Conservation (phyloP, 2,888 invertebrate genomes). For the Cheilosia variabilis region DNA sequence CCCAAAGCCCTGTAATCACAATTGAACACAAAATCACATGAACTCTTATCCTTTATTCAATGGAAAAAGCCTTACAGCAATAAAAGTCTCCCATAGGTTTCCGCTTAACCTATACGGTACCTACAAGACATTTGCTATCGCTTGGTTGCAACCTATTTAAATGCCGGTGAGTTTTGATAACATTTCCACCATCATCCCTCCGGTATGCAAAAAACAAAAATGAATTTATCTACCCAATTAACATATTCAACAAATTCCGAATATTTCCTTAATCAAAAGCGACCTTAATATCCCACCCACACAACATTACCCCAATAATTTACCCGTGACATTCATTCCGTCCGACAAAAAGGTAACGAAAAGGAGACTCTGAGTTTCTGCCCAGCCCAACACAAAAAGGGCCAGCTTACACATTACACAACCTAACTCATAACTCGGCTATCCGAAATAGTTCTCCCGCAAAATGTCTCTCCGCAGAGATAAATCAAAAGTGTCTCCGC, state of each 20-base stretch:
- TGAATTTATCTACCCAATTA: conserved; percentile 67
- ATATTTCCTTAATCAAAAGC: conserved; percentile 70
- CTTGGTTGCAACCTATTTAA: conserved; percentile 58
- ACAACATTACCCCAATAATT: conserved; percentile 70
- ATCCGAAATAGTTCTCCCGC: conserved; percentile 68
- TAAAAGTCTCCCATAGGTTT: neutral
- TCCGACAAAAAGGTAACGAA: conserved; percentile 50
- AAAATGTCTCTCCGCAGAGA: conserved; percentile 70
- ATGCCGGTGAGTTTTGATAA: conserved; percentile 55
- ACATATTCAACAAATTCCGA: conserved; percentile 69
- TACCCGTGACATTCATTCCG: conserved; percentile 62
- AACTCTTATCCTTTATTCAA: neutral
- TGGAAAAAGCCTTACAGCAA: neutral
- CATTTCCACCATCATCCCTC: conserved; percentile 14
- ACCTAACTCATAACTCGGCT: conserved; percentile 62
- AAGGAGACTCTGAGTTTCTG: conserved; percentile 30
- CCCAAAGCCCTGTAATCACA: neutral
- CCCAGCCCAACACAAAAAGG: conserved; percentile 16
- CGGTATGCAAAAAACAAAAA: conserved; percentile 19
- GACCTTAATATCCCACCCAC: conserved; percentile 47
- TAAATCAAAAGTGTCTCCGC: conserved; percentile 61
- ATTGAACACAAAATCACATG: neutral
- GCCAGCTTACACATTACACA: conserved; percentile 46
- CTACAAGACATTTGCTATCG: conserved; percentile 18
- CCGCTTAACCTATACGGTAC: neutral